Conservation (phyloP, 2,797 vertebrate species). For the Myotis pilosus region DNA sequence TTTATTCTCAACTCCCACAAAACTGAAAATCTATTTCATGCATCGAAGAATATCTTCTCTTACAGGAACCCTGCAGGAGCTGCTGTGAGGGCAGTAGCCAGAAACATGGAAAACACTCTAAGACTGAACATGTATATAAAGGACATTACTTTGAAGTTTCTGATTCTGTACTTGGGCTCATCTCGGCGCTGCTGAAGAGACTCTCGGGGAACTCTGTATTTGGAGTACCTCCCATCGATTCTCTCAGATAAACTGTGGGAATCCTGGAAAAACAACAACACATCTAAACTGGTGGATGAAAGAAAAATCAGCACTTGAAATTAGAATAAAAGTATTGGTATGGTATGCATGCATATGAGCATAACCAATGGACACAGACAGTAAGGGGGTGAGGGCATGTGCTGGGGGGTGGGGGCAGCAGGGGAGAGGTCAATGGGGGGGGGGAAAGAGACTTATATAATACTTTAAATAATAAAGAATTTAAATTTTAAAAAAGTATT, state of each 20-base stretch:
- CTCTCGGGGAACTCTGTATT: constrained; percentile 89
- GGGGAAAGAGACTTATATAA: no score
- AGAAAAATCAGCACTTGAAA: neutral
- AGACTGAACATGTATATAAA: neutral
- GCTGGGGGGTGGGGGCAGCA: no score
- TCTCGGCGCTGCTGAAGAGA: constrained; percentile 90
- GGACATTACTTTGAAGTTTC: constrained; percentile 86
- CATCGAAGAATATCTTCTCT: neutral
- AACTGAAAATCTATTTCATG: neutral
- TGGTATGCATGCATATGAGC: no score
- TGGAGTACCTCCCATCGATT: constrained; percentile 87
- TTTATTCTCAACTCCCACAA: neutral
- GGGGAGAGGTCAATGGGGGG: no score
- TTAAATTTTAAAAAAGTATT: neutral
- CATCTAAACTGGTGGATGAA: neutral
- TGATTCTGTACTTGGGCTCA: constrained; percentile 87
- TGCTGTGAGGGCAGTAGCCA: neutral
- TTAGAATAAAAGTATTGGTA: neutral
- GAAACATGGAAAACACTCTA: neutral
- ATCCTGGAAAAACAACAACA: constrained; percentile 84
- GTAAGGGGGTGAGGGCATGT: no score
- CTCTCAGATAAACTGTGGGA: constrained; percentile 85
- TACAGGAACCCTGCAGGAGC: neutral
- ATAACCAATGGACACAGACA: no score
- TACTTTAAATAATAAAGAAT: no score